phyloP scores from a whole-genome alignment of 1,140 invertebrate genomes.

The Glossosoma conforme region DNA sequence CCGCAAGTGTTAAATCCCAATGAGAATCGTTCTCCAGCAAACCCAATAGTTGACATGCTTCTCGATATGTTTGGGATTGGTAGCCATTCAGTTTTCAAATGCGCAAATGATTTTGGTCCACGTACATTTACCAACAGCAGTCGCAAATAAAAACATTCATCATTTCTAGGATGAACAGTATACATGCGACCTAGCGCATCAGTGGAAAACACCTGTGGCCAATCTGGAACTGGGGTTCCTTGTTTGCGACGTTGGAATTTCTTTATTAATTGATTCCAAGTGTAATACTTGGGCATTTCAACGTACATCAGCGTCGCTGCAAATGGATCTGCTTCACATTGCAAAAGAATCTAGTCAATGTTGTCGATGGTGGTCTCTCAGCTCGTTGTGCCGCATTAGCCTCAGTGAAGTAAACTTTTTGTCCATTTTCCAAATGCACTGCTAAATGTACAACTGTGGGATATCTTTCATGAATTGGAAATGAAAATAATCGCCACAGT shows the following conservation, averaged over 20 bases:
- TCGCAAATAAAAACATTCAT: constrained; percentile 1
- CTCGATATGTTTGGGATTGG: too few relatives aligned
- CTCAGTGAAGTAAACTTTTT: constrained; percentile 38
- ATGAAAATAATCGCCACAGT: constrained; percentile 39
- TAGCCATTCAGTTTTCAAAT: not conserved
- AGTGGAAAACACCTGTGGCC: not conserved
- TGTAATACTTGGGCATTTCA: constrained; percentile 1
- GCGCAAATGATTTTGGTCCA: not conserved
- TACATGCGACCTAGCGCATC: not conserved
- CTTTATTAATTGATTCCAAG: not conserved
- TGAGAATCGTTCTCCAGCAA: too few relatives aligned
- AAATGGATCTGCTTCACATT: constrained; percentile 20
- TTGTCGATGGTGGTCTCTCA: constrained; percentile 14
- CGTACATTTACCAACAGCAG: not conserved
- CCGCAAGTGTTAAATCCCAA: too few relatives aligned
- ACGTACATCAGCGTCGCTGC: not conserved
- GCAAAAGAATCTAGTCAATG: constrained; percentile 35
- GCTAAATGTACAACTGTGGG: constrained; percentile 38
- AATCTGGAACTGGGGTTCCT: not conserved
- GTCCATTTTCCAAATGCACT: constrained; percentile 42
- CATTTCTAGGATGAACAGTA: constrained; percentile 1
- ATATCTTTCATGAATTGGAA: constrained; percentile 37
- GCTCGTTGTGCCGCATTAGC: constrained; percentile 22
- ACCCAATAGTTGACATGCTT: too few relatives aligned
- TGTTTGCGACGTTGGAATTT: constrained; percentile 2